These are phyloP conservation scores for Vollenhovia emeryi DNA, from an alignment of 1,140 invertebrate species.

Conservation along the genomic window DNA sequence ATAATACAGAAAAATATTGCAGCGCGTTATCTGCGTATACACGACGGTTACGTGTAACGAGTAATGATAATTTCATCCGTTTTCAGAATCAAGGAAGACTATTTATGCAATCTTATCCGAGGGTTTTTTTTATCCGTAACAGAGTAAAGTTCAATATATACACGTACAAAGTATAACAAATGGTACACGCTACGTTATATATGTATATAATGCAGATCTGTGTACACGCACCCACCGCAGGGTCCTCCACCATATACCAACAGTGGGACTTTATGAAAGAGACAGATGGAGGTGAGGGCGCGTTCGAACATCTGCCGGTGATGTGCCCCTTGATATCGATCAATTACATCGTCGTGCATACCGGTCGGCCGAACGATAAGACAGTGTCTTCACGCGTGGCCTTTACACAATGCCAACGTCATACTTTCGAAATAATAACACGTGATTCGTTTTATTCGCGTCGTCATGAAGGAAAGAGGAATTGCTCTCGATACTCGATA, in stretches of 20 bases:
- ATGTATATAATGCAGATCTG: slow-evolving; percentile 42
- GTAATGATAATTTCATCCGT: neutral
- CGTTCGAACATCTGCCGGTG: slow-evolving; percentile 78
- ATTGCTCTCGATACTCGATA: neutral
- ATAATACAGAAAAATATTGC: neutral
- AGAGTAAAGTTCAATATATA: neutral
- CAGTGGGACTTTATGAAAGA: slow-evolving; percentile 71
- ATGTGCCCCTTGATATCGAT: slow-evolving; percentile 79
- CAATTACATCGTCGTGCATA: slow-evolving; percentile 72
- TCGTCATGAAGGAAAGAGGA: neutral
- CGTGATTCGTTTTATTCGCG: neutral
- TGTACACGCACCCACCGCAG: slow-evolving; percentile 19
- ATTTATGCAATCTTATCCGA: too few relatives aligned
- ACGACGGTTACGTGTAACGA: neutral
- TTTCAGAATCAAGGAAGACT: neutral
- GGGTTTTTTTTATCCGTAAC: neutral
- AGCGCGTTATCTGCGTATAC: neutral
- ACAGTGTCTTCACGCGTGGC: slow-evolving; percentile 29
- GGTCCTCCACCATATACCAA: slow-evolving; percentile 31
- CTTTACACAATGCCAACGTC: neutral
- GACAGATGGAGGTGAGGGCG: slow-evolving; percentile 77
- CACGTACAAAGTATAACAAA: slow-evolving; percentile 3
- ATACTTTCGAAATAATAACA: slow-evolving; percentile 9
- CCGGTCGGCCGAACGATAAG: slow-evolving; percentile 35
- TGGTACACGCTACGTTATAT: neutral